These are phyloP conservation scores for Ictalurus punctatus DNA, from an alignment of 2,113 vertebrate species.

Conservation along the genomic window DNA sequence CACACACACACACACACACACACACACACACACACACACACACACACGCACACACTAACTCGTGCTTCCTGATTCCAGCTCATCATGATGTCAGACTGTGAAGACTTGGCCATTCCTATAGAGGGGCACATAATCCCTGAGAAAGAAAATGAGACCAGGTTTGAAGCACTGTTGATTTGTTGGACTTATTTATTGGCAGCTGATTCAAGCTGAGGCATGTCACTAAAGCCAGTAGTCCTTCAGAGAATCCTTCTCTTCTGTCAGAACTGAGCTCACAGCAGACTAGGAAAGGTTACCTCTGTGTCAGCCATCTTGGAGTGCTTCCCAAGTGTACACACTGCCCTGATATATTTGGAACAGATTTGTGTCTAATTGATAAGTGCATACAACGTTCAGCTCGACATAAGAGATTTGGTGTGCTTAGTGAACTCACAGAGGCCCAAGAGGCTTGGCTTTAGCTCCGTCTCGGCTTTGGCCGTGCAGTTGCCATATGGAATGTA, in stretches of 20 bases:
- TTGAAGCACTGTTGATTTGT: constrained; percentile 49
- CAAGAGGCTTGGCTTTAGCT: constrained; percentile 40
- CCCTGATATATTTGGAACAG: constrained; percentile 25
- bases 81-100: constrained; percentile 77
- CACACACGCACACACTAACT: constrained; percentile 9
- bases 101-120: constrained; percentile 76
- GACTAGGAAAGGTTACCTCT: constrained; percentile 28
- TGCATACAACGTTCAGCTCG: constrained; percentile 9
- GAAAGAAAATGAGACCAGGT: constrained; percentile 50
- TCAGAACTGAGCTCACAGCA: constrained; percentile 29
- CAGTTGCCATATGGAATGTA: constrained; percentile 46
- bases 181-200: constrained; percentile 66
- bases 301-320: constrained; percentile 49
- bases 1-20: constrained; percentile 22
- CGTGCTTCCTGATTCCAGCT: constrained; percentile 57
- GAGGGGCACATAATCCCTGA: constrained; percentile 75
- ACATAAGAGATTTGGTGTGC: constrained; percentile 22
- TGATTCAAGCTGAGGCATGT: constrained; percentile 54
- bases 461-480: constrained; percentile 34
- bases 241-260: constrained; percentile 50
- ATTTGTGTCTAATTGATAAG: constrained; percentile 36
- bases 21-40: constrained; percentile 32
- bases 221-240: constrained; percentile 59
- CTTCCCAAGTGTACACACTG: background rate
- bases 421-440: constrained; percentile 24